Conservation (phyloP, 2,888 invertebrate species). For the Xanthorhoe spadicearia region DNA sequence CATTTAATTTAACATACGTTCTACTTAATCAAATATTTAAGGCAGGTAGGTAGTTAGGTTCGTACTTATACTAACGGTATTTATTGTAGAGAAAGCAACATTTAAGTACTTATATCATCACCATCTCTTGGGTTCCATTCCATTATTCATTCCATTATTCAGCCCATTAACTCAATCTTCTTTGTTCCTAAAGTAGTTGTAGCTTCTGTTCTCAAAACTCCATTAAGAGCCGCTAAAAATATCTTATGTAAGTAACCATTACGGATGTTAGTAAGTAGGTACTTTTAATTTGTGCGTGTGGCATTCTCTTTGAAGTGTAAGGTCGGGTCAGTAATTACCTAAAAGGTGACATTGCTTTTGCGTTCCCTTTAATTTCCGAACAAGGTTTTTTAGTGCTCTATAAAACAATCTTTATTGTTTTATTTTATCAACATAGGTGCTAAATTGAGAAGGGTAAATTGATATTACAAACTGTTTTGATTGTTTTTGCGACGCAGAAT, state of each 20-base stretch:
- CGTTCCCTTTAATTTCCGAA: constrained; percentile 40
- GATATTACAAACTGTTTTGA: too few relatives aligned
- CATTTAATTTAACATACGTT: too few relatives aligned
- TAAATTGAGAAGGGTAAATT: too few relatives aligned
- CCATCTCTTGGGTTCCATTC: background rate
- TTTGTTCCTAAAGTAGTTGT: background rate
- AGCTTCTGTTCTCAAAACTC: background rate
- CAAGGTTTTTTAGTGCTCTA: constrained; percentile 44
- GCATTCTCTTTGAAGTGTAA: constrained; percentile 56
- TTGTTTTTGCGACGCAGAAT: background rate
- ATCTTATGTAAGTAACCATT: constrained; percentile 1
- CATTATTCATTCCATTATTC: background rate
- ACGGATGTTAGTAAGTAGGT: background rate
- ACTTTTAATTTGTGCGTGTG: constrained; percentile 23
- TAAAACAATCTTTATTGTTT: constrained; percentile 11
- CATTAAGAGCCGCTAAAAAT: constrained; percentile 2
- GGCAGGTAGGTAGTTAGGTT: too few relatives aligned
- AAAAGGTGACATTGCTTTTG: constrained; percentile 41
- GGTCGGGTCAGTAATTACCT: constrained; percentile 49
- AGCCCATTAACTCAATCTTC: background rate
- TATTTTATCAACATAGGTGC: background rate
- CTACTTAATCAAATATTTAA: too few relatives aligned
- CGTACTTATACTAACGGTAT: too few relatives aligned
- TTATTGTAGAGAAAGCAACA: too few relatives aligned
- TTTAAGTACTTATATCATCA: background rate